phyloP scores from a whole-genome alignment of 1,140 invertebrate genomes.

The Lepidostoma basale region DNA sequence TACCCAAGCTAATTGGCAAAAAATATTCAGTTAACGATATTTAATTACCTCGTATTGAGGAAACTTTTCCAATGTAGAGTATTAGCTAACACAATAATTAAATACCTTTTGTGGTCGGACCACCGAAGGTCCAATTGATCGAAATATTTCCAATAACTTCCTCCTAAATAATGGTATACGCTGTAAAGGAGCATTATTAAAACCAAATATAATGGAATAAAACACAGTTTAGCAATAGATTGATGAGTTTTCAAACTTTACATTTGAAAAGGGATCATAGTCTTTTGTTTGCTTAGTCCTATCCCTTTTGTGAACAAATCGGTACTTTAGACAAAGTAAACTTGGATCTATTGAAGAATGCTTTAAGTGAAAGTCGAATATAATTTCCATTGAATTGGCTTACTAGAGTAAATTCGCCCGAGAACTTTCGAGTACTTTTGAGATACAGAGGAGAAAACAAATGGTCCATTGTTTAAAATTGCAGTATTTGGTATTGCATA shows the following conservation, averaged over 20 bases:
- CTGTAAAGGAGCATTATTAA: not conserved
- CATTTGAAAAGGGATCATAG: conserved; percentile 5
- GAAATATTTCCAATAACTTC: conserved; percentile 10
- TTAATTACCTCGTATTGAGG: too few relatives aligned
- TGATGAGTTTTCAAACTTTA: conserved; percentile 18
- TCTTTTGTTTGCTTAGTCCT: not conserved
- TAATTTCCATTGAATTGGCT: not conserved
- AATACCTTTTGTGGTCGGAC: not conserved
- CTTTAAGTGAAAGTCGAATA: conserved; percentile 1
- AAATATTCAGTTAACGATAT: too few relatives aligned
- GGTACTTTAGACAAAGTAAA: not conserved
- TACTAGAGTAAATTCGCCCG: too few relatives aligned
- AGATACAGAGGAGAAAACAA: too few relatives aligned
- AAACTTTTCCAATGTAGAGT: too few relatives aligned
- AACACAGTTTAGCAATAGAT: conserved; percentile 9
- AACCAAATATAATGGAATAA: conserved; percentile 12
- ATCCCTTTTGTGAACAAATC: conserved; percentile 7
- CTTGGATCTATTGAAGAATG: not conserved
- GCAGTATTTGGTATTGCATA: too few relatives aligned
- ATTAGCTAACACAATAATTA: not conserved
- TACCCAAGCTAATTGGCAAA: too few relatives aligned
- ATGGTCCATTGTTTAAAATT: too few relatives aligned
- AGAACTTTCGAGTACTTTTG: too few relatives aligned
- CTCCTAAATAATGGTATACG: not conserved
- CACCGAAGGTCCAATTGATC: not conserved